phyloP scores from a whole-genome alignment of 2,888 invertebrate genomes.

The Drosophila incognita region DNA sequence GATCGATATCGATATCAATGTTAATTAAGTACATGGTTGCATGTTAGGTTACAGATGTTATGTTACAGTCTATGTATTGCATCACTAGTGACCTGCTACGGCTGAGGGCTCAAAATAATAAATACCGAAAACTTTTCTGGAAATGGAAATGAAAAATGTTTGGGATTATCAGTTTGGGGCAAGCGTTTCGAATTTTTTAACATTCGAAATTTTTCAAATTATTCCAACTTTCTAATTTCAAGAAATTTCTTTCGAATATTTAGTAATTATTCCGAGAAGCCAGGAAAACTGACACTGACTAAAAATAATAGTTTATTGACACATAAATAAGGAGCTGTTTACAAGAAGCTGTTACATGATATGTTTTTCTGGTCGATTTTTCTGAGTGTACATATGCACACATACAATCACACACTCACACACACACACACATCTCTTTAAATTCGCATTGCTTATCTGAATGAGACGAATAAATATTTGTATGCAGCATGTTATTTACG shows the following conservation, averaged over 20 bases:
- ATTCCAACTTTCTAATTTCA: background rate
- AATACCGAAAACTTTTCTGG: background rate
- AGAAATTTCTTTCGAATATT: background rate
- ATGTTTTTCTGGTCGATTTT: background rate
- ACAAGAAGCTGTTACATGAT: background rate
- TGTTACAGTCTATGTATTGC: no score
- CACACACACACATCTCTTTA: background rate
- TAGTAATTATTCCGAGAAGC: background rate
- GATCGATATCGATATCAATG: no score
- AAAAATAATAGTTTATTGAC: no score
- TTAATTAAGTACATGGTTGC: no score
- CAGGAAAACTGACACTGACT: background rate
- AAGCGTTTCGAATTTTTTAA: background rate
- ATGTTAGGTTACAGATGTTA: no score
- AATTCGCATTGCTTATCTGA: constrained; percentile 69
- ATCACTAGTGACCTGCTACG: no score
- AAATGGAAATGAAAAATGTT: background rate
- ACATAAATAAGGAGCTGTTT: background rate
- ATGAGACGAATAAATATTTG: constrained; percentile 69
- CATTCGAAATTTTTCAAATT: background rate
- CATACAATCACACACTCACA: background rate
- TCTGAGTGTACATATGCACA: background rate
- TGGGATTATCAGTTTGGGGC: background rate
- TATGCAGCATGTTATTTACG: constrained; percentile 74
- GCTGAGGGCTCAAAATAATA: no score